A percentile compares a stretch with the other conserved stretches of the same genome.
phyloP scores from a whole-genome alignment of 2,113 vertebrate species.

The Rhagologus leucostigma region DNA sequence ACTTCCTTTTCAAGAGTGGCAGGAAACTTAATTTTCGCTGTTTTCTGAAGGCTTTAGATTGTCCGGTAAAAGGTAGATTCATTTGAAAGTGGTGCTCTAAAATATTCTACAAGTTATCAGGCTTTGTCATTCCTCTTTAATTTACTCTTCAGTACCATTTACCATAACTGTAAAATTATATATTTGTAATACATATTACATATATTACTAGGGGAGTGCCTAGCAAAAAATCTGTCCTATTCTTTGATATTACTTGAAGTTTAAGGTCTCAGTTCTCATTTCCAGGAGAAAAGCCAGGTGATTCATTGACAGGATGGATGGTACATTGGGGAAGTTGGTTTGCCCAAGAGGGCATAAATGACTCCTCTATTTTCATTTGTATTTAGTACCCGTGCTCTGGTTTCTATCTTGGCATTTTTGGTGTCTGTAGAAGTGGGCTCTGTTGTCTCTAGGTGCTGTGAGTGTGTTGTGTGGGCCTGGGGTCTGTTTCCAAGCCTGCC shows the following conservation, averaged over 20 bases:
- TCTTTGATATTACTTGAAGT: not conserved
- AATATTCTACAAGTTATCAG: not conserved
- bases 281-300: not conserved
- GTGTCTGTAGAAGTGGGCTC: not conserved
- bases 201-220: not conserved
- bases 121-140: not conserved
- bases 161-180: not conserved
- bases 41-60: not conserved
- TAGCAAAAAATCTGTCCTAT: not conserved
- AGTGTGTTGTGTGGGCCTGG: not conserved
- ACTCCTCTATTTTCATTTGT: not conserved
- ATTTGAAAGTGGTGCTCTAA: not conserved
- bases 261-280: not conserved
- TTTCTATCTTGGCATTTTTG: not conserved
- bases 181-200: not conserved
- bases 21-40: not conserved
- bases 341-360: not conserved
- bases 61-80: not conserved
- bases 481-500: not conserved
- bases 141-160: not conserved
- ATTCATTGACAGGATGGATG: not conserved
- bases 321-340: fast-evolving
- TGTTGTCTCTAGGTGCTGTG: not conserved
- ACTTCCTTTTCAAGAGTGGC: not conserved
- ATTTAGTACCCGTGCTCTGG: not conserved